A percentile compares a stretch with the other conserved stretches of the same genome.
phyloP scores from a whole-genome alignment of 2,113 vertebrate species.

The Notarius quadriscutis region DNA sequence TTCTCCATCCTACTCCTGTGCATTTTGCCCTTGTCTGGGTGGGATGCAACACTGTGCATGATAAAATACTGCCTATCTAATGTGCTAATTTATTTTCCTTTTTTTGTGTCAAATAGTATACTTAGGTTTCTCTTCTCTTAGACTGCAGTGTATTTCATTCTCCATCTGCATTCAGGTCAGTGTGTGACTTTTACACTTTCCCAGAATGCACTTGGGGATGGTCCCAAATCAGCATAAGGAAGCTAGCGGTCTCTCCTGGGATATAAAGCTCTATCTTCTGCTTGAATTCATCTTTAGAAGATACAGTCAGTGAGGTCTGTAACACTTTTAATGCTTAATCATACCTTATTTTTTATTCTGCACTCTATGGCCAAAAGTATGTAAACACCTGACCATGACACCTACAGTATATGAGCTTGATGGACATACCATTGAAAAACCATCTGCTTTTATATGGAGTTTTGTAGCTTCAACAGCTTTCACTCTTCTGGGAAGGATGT shows the following conservation, averaged over 20 bases:
- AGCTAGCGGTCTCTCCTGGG: conserved; percentile 66
- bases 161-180: conserved; percentile 75
- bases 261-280: conserved; percentile 63
- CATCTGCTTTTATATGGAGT: neutral
- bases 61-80: conserved; percentile 27
- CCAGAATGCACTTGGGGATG: conserved; percentile 72
- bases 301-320: conserved; percentile 45
- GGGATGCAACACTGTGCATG: conserved; percentile 49
- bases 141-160: conserved; percentile 56
- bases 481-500: neutral
- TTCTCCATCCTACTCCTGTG: conserved; percentile 50
- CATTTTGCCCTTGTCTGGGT: conserved; percentile 47
- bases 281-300: conserved; percentile 60
- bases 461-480: neutral
- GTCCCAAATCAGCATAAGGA: conserved; percentile 71
- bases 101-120: conserved; percentile 16
- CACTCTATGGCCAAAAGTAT: neutral
- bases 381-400: neutral
- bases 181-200: conserved; percentile 61
- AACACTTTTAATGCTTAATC: neutral
- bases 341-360: neutral
- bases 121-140: conserved; percentile 39
- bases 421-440: neutral
- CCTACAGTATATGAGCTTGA: neutral
- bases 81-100: neutral